phyloP scores from a whole-genome alignment of 2,113 vertebrate genomes.

The Dendropsophus ebraccatus region DNA sequence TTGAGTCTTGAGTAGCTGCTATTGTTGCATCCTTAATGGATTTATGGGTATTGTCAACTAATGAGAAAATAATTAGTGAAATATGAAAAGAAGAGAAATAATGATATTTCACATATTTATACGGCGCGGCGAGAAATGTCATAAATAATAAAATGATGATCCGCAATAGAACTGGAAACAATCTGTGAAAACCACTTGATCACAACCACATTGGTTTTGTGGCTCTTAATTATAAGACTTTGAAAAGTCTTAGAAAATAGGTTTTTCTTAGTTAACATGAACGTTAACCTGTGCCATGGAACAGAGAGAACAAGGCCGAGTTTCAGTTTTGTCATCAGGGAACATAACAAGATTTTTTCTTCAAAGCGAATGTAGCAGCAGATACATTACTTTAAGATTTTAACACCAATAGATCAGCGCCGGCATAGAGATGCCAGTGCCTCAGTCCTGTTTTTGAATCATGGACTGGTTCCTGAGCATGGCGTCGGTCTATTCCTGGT shows the following conservation, averaged over 20 bases:
- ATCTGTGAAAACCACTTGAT: conserved; percentile 33
- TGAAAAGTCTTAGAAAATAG: conserved; percentile 5
- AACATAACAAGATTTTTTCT: background rate
- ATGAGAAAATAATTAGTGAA: conserved; percentile 9
- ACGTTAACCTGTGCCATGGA: background rate
- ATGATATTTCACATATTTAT: conserved; percentile 1
- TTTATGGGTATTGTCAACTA: background rate
- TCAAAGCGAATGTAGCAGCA: too few species aligned
- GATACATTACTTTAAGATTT: too few species aligned
- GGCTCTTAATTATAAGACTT: conserved; percentile 21
- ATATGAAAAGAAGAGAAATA: background rate
- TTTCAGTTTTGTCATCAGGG: background rate
- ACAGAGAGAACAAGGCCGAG: background rate
- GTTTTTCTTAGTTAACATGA: background rate
- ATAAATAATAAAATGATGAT: conserved; percentile 34
- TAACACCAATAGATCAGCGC: too few species aligned
- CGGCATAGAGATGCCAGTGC: too few species aligned
- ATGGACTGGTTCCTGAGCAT: too few species aligned
- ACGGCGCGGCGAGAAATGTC: conserved; percentile 1
- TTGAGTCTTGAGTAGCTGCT: background rate
- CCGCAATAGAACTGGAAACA: conserved; percentile 14
- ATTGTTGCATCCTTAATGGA: conserved; percentile 1
- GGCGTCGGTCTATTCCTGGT: too few species aligned
- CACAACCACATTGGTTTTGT: conserved; percentile 26
- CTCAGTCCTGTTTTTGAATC: too few species aligned